These are phyloP conservation scores for Eubasilissa regina DNA, from an alignment of 1,140 invertebrate genomes.

Conservation along the genomic window DNA sequence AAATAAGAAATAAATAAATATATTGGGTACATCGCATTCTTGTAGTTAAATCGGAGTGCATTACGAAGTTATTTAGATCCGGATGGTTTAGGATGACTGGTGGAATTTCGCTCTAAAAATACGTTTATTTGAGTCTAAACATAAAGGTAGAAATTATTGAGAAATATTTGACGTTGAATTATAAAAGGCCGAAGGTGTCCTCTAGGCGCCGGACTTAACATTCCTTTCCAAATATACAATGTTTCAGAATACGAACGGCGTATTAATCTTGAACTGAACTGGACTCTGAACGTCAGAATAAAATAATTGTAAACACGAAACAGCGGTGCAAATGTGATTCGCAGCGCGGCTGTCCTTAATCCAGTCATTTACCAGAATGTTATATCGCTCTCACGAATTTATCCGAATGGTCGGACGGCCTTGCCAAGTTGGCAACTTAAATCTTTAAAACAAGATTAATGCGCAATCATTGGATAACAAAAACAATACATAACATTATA, in stretches of 20 bases:
- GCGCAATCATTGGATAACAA: too few relatives aligned
- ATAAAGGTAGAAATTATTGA: constrained; percentile 24
- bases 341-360: not conserved
- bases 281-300: too few relatives aligned
- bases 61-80: not conserved
- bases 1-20: too few relatives aligned
- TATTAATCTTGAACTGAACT: too few relatives aligned
- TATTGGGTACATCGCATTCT: too few relatives aligned
- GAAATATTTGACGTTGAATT: constrained; percentile 27
- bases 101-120: constrained; percentile 20
- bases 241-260: not conserved
- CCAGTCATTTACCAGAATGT: not conserved
- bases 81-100: not conserved
- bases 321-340: too few relatives aligned
- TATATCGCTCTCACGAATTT: not conserved
- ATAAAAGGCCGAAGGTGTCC: constrained; percentile 34
- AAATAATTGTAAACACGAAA: too few relatives aligned
- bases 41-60: too few relatives aligned
- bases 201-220: constrained; percentile 8
- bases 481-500: too few relatives aligned
- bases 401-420: not conserved
- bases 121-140: constrained; percentile 33
- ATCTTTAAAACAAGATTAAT: too few relatives aligned
- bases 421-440: not conserved
- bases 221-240: not conserved